Base-by-base conservation (phyloP, 2,113 vertebrate genomes). In the Lepisosteus osseus region DNA sequence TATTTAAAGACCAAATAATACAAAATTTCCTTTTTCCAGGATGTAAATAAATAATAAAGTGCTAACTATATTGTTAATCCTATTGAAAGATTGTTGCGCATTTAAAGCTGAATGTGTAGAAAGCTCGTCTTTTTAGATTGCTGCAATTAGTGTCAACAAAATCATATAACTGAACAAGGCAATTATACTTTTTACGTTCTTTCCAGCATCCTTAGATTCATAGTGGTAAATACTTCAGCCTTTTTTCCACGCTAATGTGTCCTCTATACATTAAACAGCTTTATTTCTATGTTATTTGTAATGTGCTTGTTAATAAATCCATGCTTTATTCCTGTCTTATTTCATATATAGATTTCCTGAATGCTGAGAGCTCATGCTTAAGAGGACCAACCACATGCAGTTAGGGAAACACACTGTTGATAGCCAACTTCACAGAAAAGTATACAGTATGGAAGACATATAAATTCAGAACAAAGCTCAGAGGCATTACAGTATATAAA, bases 11-110 rank as follows among this genome's bases (percentile, higher is more conserved):
- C 70, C 72, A 15, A 65, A 71, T 51, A 59, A 59, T n/a, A n/a
- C 51, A 65, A 80, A 71, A 72, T 74, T 70, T 83, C 74, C 54
- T 54, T 77, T 73, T 73, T 84, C 54, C 57, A 29, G 78, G 74
- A 70, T 70, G 71, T 69, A 74, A 76, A 84, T 82, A 85, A 79
- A 76, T 86, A 80, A 12, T 15, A n/a, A 61, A n/a, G 9, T 14
- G 45, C 54, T 45, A 75, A 14, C 62, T 74, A 14, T 6, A 14
- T 70, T 54, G 65, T 80, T 72, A 68, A 68, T 42, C 42, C 40
- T 11, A 13, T 15, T 61, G 42, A 8, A 51, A 59, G 14, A 59
- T 14, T 59, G 57, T 15, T 1, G 2, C 14, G 14, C 57, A 13
- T 59, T n/a, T 59, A 13, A 13, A 59, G 14, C 47, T 51, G 47